A percentile compares a stretch with the other conserved stretches of the same genome.
phyloP scores from a whole-genome alignment of 2,797 vertebrate genomes.

The Atherinosoma microstoma region DNA sequence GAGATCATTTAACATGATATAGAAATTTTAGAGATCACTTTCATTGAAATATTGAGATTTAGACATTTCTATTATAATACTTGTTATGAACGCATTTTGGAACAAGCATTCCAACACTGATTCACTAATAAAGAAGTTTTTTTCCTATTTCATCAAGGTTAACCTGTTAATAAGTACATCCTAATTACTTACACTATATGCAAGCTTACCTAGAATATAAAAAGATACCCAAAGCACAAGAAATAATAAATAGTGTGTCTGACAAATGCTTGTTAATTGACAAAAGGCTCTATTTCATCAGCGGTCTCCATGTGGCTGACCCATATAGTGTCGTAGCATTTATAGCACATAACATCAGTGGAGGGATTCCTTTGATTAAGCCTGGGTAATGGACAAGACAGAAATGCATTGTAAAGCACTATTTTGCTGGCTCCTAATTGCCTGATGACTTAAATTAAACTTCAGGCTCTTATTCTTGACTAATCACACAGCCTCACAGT shows the following conservation, averaged over 20 bases:
- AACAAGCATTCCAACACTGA: constrained; percentile 1
- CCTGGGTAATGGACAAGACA: constrained; percentile 76
- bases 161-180: constrained; percentile 6
- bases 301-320: constrained; percentile 53
- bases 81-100: not conserved
- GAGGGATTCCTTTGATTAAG: constrained; percentile 75
- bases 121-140: not conserved
- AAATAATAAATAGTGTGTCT: constrained; percentile 29
- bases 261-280: constrained; percentile 31
- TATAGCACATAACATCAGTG: constrained; percentile 73
- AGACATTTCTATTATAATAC: not conserved
- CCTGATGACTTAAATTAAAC: constrained; percentile 85
- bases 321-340: constrained; percentile 58
- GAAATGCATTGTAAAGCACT: constrained; percentile 78
- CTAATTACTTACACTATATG: constrained; percentile 14
- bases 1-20: constrained; percentile 2
- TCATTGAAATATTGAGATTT: not conserved
- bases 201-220: not conserved
- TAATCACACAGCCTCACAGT: constrained; percentile 65
- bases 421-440: constrained; percentile 74
- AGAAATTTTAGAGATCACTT: not conserved
- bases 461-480: constrained; percentile 78
- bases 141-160: constrained; percentile 1
- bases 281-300: constrained; percentile 44
- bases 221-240: not conserved